These are phyloP conservation scores for Saguinus midas DNA, from an alignment of 2,113 vertebrate species.

Conservation along the genomic window DNA sequence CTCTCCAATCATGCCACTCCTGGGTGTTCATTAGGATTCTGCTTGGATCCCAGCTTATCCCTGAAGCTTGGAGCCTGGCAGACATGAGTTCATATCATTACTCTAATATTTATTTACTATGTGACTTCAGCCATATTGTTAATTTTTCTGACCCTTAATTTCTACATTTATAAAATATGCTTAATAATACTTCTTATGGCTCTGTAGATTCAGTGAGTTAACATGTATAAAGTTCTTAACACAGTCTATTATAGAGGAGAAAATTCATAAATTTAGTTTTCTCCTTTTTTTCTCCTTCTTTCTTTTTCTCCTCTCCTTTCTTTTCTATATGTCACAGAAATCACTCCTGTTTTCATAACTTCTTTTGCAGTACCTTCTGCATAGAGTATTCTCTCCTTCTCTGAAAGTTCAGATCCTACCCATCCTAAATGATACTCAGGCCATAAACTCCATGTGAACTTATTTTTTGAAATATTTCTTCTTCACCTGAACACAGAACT, in stretches of 20 bases:
- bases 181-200: not conserved
- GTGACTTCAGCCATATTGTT: not conserved
- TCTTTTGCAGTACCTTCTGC: not conserved
- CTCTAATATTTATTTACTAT: not conserved
- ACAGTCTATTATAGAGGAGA: not conserved
- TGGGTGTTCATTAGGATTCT: not conserved
- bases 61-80: not conserved
- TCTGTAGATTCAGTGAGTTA: not conserved
- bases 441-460: not conserved
- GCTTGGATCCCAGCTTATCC: not conserved
- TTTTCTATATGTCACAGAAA: not conserved
- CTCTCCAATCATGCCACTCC: not conserved
- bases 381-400: not conserved
- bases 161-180: conserved; percentile 17
- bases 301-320: not conserved
- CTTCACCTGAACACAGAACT: not conserved
- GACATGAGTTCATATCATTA: not conserved
- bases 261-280: not conserved
- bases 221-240: not conserved
- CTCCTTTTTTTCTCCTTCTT: not conserved
- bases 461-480: not conserved
- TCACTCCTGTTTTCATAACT: not conserved
- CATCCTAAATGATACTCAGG: not conserved
- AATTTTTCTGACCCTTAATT: not conserved
- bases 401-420: not conserved